phyloP scores from a whole-genome alignment of 2,888 invertebrate genomes.

The Drosophila mimica region DNA sequence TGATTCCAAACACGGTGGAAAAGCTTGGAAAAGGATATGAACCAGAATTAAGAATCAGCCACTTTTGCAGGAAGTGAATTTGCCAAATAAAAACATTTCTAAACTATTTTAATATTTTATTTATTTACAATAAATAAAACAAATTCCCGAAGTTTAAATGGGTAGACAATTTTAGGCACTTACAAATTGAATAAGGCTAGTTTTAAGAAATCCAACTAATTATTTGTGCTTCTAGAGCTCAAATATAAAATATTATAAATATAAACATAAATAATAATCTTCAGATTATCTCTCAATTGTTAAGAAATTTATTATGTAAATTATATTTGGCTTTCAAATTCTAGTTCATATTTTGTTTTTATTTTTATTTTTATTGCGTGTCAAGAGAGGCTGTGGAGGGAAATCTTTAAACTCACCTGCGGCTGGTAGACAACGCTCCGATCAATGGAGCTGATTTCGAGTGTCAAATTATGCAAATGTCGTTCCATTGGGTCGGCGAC shows the following conservation, averaged over 20 bases:
- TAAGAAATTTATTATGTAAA: no score
- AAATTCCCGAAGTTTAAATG: not conserved
- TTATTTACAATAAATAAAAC: not conserved
- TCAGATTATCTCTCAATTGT: not conserved
- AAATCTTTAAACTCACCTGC: conserved; percentile 87
- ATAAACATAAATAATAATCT: not conserved
- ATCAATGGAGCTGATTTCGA: conserved; percentile 91
- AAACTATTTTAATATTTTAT: not conserved
- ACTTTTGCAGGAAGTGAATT: not conserved
- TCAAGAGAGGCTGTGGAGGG: not conserved
- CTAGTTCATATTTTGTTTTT: not conserved
- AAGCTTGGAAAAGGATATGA: not conserved
- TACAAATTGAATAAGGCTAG: not conserved
- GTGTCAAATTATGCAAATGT: conserved; percentile 92
- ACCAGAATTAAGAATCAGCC: not conserved
- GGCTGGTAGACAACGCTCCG: conserved; percentile 94
- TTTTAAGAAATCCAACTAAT: not conserved
- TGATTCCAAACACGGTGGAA: not conserved
- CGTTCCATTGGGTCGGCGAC: conserved; percentile 94
- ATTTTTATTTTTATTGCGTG: not conserved
- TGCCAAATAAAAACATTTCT: not conserved
- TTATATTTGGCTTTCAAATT: not conserved
- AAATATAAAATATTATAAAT: not conserved
- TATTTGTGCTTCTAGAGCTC: not conserved
- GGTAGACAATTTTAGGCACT: not conserved